Evolutionary conservation across 53 echinoderm and acorn worm genomes (phyloP), one percentile per base, ranked within the genome.

Genomic region (Astropecten irregularis): DNA sequence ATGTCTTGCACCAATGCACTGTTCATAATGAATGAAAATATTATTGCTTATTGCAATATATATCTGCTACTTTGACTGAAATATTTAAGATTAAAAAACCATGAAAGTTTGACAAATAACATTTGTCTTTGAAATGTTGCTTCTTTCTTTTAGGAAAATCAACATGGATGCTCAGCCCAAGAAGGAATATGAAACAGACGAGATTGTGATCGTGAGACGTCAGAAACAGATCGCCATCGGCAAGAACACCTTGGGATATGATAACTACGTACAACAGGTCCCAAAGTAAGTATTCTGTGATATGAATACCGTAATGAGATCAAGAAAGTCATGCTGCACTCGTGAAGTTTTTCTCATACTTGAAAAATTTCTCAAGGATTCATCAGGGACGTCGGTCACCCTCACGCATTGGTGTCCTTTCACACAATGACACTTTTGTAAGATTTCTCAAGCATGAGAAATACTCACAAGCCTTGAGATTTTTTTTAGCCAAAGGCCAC

Each of bases 141-240:
- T n/a, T n/a, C n/a, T 42, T 42, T 42, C 11, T 6, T 18, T 14
- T 50, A 82, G 64, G 38, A 66, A 18, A 31, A 28, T 82, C 26
- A 22, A 82, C 9, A 67, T 67, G 53, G 63, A 52, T 40, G 44
- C 69, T 7, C n/a, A 69, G 39, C 68, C 69, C 44, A 44, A 42
- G 71, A 84, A 65, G 14, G 71, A 91, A 10, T 39, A 86, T 21
- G 96, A 96, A 55, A 68, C 82, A 0, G 96, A 96, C 23, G 86
- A 91, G 85, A 70, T 49, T 42, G 76, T 96, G 9, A 66, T 96
- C 48, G 74, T 93, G 16, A 77, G 96, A 25, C 79, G 96, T 40
- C 96, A 96, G 70, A 96, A 96, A 54, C 96, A 96, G 76, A 82
- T 96, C 27, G 93, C 91, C 50, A 89, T 88, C 44, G 96, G 96